Evolutionary conservation across 2,113 vertebrate species (phyloP), one percentile per base, ranked within the genome.

Genomic region (Oenanthe melanoleuca): DNA sequence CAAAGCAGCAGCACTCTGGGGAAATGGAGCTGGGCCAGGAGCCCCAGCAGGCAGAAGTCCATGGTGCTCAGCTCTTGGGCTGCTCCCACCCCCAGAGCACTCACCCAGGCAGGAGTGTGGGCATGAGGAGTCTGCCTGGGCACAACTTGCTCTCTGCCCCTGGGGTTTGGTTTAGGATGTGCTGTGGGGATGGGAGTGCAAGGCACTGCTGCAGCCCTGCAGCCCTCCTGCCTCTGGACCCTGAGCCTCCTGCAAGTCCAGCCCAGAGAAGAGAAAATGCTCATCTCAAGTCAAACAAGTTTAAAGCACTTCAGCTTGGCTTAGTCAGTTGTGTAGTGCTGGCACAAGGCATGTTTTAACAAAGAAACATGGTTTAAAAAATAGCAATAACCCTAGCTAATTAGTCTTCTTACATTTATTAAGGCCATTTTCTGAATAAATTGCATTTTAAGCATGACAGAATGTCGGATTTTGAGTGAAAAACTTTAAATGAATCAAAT

Each of bases 201-300:
- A 21, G 56, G 31, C 19, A 4, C 26, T 38, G 40, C 8, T 21
- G 45, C 56, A 44, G 40, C 21, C 63, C 34, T 2, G 0, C 26
- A 37, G 31, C 14, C 33, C 57, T 59, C 17, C 80, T n/a, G 52
- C 20, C 37, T 47, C 53, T 13, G 8, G 2, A 6, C 22, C 40
- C 15, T 0, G 0, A 74, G n/a, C 17, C 31, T 70, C 67, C 45
- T 69, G 63, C 2, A 1, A 61, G 9, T 26, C 29, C 2, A 0
- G 38, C 66, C 14, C 2, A 2, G 50, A 59, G 61, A 55, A 64
- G 38, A 81, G 65, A 49, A 88, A 80, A 66, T 19, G 7, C 15
- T 61, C 29, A 23, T 31, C 65, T 81, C 57, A 77, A 85, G 50
- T 12, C 56, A 83, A 66, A 5, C 22, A 49, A 88, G 69, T 57